Percentiles rank a stretch among this genome's conserved stretches.
These are phyloP conservation scores for Neoscelio sp. DNA, from an alignment of 2,888 invertebrate genomes.

Conservation along the genomic window DNA sequence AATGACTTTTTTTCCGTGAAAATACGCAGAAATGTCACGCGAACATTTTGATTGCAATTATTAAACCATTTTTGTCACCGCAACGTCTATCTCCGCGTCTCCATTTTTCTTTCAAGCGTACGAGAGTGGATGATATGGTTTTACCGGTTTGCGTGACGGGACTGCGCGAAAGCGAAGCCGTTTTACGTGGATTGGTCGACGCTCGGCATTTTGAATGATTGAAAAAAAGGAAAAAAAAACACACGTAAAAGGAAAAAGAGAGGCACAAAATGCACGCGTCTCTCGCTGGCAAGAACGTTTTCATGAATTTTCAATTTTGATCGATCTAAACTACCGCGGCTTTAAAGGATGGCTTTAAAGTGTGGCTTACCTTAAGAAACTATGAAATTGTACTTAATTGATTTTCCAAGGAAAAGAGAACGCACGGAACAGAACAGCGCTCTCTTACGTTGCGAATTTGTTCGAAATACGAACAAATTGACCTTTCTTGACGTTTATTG, in stretches of 20 bases:
- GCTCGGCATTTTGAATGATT: conserved; percentile 59
- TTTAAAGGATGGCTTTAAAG: conserved; percentile 29
- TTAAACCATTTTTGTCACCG: conserved; percentile 26
- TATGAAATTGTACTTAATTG: too few species aligned
- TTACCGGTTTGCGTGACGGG: conserved; percentile 68
- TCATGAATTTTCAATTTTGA: conserved; percentile 67
- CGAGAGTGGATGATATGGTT: conserved; percentile 68
- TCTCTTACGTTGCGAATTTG: neutral
- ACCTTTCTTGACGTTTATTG: conserved; percentile 43
- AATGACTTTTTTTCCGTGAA: too few species aligned
- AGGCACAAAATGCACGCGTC: conserved; percentile 32
- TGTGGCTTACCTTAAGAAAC: conserved; percentile 21
- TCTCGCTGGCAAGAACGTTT: conserved; percentile 37
- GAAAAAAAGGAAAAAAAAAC: conserved; percentile 44
- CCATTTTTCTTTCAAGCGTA: conserved; percentile 56
- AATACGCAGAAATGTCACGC: conserved; percentile 2
- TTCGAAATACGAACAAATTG: conserved; percentile 17
- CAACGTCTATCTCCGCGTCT: conserved; percentile 30
- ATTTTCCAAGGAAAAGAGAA: neutral
- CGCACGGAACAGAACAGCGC: neutral
- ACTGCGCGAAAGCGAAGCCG: conserved; percentile 56
- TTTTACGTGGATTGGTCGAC: conserved; percentile 62
- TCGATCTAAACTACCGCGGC: conserved; percentile 49
- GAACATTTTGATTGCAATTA: conserved; percentile 33
- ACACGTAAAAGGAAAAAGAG: conserved; percentile 41